A percentile compares a stretch with the other conserved stretches of the same genome.
Conservation (phyloP, 2,888 invertebrate genomes). For the Catocala nupta region DNA sequence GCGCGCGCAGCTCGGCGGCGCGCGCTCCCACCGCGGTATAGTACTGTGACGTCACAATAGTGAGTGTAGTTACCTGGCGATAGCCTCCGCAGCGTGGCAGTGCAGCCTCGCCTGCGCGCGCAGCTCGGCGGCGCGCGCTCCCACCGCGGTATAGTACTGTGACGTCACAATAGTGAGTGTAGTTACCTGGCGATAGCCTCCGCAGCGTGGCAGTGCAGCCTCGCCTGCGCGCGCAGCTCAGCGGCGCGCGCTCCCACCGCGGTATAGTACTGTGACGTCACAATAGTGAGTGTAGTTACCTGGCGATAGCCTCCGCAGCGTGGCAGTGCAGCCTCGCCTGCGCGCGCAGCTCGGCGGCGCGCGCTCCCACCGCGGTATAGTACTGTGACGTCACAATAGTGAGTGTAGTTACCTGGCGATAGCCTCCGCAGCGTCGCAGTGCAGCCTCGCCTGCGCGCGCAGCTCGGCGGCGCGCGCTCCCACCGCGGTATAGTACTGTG, state of each 20-base stretch:
- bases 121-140: conserved; percentile 81
- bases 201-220: conserved; percentile 93
- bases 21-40: conserved; percentile 70
- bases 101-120: conserved; percentile 92
- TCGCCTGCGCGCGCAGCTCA: conserved; percentile 90
- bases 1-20: conserved; percentile 89
- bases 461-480: conserved; percentile 82
- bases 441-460: conserved; percentile 91
- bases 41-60: too few relatives aligned
- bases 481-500: too few relatives aligned
- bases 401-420: conserved; percentile 88
- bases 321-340: conserved; percentile 93
- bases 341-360: conserved; percentile 88
- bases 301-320: conserved; percentile 93
- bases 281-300: conserved; percentile 80
- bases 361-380: conserved; percentile 66
- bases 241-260: conserved; percentile 71
- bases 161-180: too few relatives aligned
- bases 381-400: too few relatives aligned
- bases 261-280: too few relatives aligned
- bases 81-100: conserved; percentile 94
- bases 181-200: conserved; percentile 92
- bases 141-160: too few relatives aligned
- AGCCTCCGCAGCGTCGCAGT: conserved; percentile 94
- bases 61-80: conserved; percentile 88